These are phyloP conservation scores for Aquatica leii DNA, from an alignment of 2,888 invertebrate genomes.

Conservation along the genomic window DNA sequence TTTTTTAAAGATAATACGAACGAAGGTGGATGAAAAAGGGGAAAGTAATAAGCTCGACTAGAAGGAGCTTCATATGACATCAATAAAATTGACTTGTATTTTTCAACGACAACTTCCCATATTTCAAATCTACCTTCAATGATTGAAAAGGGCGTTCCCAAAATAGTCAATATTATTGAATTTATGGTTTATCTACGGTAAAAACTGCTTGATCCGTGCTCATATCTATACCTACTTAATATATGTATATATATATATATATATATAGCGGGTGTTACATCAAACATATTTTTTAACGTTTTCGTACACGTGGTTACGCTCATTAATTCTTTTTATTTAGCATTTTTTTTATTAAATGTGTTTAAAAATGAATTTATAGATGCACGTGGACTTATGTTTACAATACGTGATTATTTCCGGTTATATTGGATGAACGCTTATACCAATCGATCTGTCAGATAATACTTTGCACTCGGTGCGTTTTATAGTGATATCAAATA, in stretches of 20 bases:
- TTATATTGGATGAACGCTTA: slow-evolving; percentile 23
- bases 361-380: no score
- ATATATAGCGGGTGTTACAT: no score
- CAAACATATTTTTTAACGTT: no score
- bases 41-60: slow-evolving; percentile 29
- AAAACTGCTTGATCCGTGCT: no score
- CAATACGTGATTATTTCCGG: slow-evolving; percentile 30
- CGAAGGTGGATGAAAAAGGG: slow-evolving; percentile 25
- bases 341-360: no score
- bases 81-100: slow-evolving; percentile 30
- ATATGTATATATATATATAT: no score
- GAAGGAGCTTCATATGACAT: slow-evolving; percentile 29
- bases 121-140: slow-evolving; percentile 29
- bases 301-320: no score
- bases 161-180: slow-evolving; percentile 22
- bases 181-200: slow-evolving; percentile 13
- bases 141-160: slow-evolving; percentile 29
- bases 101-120: slow-evolving; percentile 18
- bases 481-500: slow-evolving; percentile 13
- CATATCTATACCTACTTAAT: no score
- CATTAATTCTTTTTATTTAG: no score
- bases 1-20: slow-evolving; percentile 22
- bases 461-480: slow-evolving; percentile 22
- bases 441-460: slow-evolving; percentile 20
- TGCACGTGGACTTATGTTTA: slow-evolving; percentile 27